phyloP scores from a whole-genome alignment of 2,113 vertebrate species.

The Dendropsophus ebraccatus region DNA sequence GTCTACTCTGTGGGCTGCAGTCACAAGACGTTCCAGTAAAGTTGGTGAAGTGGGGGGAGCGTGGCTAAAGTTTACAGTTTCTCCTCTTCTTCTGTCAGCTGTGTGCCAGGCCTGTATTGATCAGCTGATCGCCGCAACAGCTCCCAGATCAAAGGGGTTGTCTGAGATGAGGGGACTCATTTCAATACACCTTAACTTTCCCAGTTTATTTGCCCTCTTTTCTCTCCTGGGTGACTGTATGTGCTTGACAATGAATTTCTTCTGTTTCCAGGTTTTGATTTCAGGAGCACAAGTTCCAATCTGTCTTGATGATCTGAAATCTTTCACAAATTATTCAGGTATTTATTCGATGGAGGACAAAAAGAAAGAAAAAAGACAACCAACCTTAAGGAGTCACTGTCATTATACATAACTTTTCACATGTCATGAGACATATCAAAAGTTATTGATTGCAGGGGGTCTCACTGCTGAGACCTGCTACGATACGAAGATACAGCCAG shows the following conservation, averaged over 20 bases:
- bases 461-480: no score
- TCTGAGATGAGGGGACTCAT: not conserved
- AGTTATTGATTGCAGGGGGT: no score
- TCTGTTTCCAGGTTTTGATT: conserved; percentile 83
- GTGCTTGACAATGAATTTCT: not conserved
- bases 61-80: no score
- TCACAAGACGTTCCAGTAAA: no score
- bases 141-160: not conserved
- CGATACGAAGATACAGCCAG: no score
- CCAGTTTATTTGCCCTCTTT: not conserved
- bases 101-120: not conserved
- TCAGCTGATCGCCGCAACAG: not conserved
- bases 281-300: conserved; percentile 96
- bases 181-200: not conserved
- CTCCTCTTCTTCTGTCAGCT: no score
- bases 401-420: no score
- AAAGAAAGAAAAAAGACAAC: no score
- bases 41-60: no score
- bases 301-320: conserved; percentile 93
- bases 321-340: conserved; percentile 98
- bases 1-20: no score
- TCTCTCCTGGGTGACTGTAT: not conserved
- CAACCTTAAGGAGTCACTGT: no score
- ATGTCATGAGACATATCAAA: no score
- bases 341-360: conserved; percentile 45